Conservation (phyloP, 2,113 vertebrate genomes). For the Myiopsitta monachus region DNA sequence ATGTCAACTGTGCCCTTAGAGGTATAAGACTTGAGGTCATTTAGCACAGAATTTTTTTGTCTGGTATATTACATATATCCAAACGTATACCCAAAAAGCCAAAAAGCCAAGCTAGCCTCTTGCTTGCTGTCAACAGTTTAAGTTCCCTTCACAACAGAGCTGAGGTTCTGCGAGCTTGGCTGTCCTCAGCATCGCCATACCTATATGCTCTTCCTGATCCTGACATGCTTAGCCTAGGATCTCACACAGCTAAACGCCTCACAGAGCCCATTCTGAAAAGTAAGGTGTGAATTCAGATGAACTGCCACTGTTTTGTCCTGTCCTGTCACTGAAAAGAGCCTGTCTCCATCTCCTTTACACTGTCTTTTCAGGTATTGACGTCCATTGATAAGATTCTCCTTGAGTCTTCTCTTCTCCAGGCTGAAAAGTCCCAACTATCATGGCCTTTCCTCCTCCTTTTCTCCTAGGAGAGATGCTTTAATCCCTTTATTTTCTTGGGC, state of each 20-base stretch:
- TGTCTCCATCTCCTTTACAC: not conserved
- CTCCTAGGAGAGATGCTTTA: not conserved
- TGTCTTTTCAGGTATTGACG: not conserved
- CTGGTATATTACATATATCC: not conserved
- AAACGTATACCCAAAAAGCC: not conserved
- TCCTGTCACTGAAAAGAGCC: not conserved
- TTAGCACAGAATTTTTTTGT: not conserved
- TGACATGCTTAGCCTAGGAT: not conserved
- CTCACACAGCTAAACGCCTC: not conserved
- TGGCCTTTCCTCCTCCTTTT: not conserved
- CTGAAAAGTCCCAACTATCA: not conserved
- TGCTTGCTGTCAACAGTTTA: not conserved
- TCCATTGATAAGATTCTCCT: not conserved
- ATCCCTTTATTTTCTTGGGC: not conserved
- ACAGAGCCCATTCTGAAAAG: not conserved
- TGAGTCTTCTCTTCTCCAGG: not conserved
- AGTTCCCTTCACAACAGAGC: not conserved
- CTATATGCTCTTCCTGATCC: not conserved
- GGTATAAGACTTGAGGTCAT: not conserved
- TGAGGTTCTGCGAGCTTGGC: not conserved
- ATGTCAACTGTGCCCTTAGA: not conserved
- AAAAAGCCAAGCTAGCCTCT: not conserved
- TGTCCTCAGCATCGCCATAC: fast-evolving
- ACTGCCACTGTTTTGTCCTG: not conserved
- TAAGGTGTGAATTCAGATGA: not conserved